A percentile compares a stretch with the other conserved stretches of the same genome.
These are phyloP conservation scores for Calyptommatus sinebrachiatus DNA, from an alignment of 2,113 vertebrate genomes.

Conservation along the genomic window DNA sequence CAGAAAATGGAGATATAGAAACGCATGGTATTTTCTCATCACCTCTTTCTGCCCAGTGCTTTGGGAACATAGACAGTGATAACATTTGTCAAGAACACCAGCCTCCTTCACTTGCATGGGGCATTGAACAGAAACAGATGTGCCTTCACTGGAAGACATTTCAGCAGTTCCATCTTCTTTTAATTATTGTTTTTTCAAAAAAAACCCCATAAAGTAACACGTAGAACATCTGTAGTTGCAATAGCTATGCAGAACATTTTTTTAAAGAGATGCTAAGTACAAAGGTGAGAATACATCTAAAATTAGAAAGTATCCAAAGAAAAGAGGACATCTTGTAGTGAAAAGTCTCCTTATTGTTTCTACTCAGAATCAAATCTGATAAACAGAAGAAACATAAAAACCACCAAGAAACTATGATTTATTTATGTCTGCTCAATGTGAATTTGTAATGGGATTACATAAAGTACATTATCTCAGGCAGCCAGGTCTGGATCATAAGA, in stretches of 20 bases:
- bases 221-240: no score
- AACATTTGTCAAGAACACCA: no score
- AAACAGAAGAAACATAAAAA: constrained; percentile 10
- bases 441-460: not conserved
- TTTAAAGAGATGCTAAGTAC: not conserved
- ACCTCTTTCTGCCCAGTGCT: no score
- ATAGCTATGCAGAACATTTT: no score
- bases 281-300: not conserved
- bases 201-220: no score
- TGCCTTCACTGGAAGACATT: not conserved
- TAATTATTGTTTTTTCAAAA: no score
- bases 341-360: not conserved
- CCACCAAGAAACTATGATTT: not conserved
- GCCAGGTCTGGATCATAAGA: not conserved
- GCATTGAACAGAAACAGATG: not conserved
- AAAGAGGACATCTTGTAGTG: constrained; percentile 1
- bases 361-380: not conserved
- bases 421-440: not conserved
- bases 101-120: no score
- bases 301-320: constrained; percentile 23
- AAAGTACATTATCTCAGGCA: not conserved
- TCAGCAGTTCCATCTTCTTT: not conserved
- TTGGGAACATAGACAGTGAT: no score
- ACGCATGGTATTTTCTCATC: no score
- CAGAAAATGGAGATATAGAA: no score